Conservation (phyloP, 2,113 vertebrate species). For the Talpa occidentalis region DNA sequence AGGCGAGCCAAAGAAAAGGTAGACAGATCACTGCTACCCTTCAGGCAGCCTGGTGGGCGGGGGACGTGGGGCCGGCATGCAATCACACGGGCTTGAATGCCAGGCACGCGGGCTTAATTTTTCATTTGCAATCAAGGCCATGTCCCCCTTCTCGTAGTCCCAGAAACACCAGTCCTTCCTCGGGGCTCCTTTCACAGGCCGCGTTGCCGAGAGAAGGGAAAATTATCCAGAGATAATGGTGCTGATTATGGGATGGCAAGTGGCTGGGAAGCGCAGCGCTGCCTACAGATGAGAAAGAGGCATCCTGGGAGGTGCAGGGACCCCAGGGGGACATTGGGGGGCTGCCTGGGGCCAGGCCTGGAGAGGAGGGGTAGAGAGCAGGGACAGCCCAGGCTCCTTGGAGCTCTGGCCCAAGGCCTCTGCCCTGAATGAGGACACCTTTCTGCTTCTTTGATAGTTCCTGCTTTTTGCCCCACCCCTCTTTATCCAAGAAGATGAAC, state of each 20-base stretch:
- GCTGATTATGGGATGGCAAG: constrained; percentile 63
- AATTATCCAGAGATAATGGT: constrained; percentile 70
- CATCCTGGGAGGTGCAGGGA: no score
- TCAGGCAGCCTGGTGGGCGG: constrained; percentile 65
- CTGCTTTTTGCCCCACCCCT: background rate
- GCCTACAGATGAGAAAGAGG: background rate
- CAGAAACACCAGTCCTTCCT: constrained; percentile 68
- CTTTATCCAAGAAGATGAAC: background rate
- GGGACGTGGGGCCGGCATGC: constrained; percentile 34
- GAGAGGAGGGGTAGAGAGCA: no score
- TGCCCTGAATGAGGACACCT: background rate
- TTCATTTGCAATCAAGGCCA: constrained; percentile 85
- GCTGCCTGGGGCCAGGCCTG: background rate
- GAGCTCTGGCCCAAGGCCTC: rapidly evolving
- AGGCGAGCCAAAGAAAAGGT: constrained; percentile 70
- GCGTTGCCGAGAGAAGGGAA: constrained; percentile 55
- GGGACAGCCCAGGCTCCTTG: rapidly evolving
- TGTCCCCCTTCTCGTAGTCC: constrained; percentile 64
- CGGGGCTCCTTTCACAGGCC: constrained; percentile 55
- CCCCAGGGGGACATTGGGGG: no score
- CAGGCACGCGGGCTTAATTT: constrained; percentile 78
- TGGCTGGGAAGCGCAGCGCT: background rate
- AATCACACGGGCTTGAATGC: constrained; percentile 74
- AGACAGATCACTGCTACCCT: constrained; percentile 73
- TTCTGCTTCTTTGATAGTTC: background rate